phyloP scores from a whole-genome alignment of 1,140 invertebrate genomes.

The Metaphire vulgaris region DNA sequence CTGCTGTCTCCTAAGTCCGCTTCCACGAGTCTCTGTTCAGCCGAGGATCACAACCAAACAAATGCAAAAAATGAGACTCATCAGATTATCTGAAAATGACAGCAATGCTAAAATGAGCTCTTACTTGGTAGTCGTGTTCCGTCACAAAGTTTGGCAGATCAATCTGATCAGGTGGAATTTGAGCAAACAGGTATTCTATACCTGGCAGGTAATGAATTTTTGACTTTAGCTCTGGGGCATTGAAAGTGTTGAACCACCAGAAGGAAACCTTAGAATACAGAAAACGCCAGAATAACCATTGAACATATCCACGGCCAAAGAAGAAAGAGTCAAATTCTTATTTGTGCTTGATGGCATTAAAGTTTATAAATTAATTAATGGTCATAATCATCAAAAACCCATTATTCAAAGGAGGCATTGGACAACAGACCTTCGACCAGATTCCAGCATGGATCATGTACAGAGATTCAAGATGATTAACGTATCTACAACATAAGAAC shows the following conservation, averaged over 20 bases:
- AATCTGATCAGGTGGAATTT: slow-evolving; percentile 81
- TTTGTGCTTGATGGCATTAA: too few species aligned
- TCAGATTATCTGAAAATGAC: too few species aligned
- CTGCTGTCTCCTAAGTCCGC: too few species aligned
- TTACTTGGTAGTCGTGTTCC: slow-evolving; percentile 89
- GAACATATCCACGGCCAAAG: slow-evolving; percentile 11
- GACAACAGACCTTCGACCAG: neutral
- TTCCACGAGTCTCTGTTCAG: neutral
- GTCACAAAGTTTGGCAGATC: slow-evolving; percentile 90
- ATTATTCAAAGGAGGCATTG: neutral
- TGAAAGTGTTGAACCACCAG: slow-evolving; percentile 96
- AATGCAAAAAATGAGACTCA: neutral
- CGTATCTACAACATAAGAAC: neutral
- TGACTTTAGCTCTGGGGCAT: slow-evolving; percentile 86
- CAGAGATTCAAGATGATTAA: neutral
- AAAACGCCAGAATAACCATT: slow-evolving; percentile 28
- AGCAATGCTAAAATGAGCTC: slow-evolving; percentile 32
- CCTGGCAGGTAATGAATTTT: slow-evolving; percentile 85
- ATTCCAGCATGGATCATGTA: neutral
- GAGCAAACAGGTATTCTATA: slow-evolving; percentile 81
- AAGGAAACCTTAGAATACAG: slow-evolving; percentile 93
- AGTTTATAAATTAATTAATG: too few species aligned
- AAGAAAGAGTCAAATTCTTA: neutral
- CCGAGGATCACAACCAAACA: neutral
- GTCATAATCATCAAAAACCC: too few species aligned